Conservation (phyloP, 1,140 invertebrate species). For the Drosophila ironensis region DNA sequence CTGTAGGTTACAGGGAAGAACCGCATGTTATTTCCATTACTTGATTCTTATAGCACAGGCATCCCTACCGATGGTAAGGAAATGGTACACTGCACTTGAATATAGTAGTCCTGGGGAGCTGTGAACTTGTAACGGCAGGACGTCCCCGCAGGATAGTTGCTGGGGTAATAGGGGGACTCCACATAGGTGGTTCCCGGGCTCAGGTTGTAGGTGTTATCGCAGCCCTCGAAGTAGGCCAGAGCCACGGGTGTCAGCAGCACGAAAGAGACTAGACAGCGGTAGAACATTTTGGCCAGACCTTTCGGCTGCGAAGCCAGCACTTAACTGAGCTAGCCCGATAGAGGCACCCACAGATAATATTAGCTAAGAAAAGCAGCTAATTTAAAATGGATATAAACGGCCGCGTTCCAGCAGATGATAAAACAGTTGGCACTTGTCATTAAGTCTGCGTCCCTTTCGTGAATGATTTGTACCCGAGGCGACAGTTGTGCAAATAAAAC, state of each 20-base stretch:
- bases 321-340: slow-evolving; percentile 41
- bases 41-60: neutral
- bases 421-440: slow-evolving; percentile 24
- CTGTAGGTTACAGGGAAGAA: neutral
- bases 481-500: slow-evolving; percentile 54
- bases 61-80: slow-evolving; percentile 53
- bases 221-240: slow-evolving; percentile 59
- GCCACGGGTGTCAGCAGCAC: slow-evolving; percentile 17
- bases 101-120: slow-evolving; percentile 64
- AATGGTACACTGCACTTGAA: slow-evolving; percentile 56
- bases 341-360: slow-evolving; percentile 49
- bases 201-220: slow-evolving; percentile 55
- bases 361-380: slow-evolving; percentile 27
- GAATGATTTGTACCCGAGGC: slow-evolving; percentile 4
- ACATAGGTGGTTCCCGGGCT: slow-evolving; percentile 42
- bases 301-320: slow-evolving; percentile 31
- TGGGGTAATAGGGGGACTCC: slow-evolving; percentile 70
- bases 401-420: slow-evolving; percentile 22
- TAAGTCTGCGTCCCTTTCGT: slow-evolving; percentile 50
- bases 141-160: slow-evolving; percentile 61
- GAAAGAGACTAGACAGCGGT: slow-evolving; percentile 23
- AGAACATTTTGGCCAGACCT: slow-evolving; percentile 46
- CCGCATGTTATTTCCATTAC: neutral
- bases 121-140: slow-evolving; percentile 74
- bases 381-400: slow-evolving; percentile 52